Conservation (phyloP, 2,888 invertebrate species). For the Schizaphis graminum region DNA sequence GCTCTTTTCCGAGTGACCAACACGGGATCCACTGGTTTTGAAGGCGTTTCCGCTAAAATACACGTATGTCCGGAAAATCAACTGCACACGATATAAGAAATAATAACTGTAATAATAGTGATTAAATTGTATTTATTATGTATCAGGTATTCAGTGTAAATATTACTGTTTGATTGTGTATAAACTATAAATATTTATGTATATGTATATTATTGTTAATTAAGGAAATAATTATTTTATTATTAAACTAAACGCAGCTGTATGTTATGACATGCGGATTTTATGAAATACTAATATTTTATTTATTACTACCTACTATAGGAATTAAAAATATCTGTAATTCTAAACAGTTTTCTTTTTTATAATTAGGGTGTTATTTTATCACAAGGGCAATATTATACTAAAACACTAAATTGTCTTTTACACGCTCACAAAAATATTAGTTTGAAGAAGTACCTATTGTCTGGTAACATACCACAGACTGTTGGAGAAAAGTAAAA, state of each 20-base stretch:
- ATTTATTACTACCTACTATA: background rate
- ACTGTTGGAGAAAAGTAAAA: background rate
- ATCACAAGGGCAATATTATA: no score
- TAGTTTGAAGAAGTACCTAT: background rate
- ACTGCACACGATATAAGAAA: constrained; percentile 19
- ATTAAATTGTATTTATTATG: background rate
- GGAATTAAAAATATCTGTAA: background rate
- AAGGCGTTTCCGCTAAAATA: constrained; percentile 40
- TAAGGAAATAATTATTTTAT: background rate
- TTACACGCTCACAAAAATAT: no score
- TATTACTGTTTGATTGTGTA: background rate
- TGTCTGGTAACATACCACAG: background rate
- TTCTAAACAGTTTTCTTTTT: no score
- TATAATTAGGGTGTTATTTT: no score
- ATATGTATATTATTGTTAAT: background rate
- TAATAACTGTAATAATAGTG: background rate
- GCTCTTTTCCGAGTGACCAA: constrained; percentile 46
- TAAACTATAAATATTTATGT: background rate
- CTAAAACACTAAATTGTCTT: no score
- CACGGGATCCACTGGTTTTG: constrained; percentile 47
- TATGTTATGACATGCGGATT: background rate
- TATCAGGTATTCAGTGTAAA: background rate
- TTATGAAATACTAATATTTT: background rate
- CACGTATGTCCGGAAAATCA: constrained; percentile 15
- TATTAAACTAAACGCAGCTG: background rate